Conservation (phyloP, 2,797 vertebrate species). For the Cichlasoma orientale region DNA sequence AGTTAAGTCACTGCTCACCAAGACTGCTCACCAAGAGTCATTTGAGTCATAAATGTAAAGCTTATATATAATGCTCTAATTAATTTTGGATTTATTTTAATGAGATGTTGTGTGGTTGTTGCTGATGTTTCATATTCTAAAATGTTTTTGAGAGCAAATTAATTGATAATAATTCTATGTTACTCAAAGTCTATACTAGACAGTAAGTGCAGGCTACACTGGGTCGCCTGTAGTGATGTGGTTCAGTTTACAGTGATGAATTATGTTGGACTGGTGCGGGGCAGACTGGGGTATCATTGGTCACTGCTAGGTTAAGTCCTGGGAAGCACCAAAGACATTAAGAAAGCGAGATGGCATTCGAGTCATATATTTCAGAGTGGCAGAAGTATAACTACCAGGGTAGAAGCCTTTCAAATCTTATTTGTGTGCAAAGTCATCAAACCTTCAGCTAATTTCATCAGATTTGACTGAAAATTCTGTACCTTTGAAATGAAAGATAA, state of each 20-base stretch:
- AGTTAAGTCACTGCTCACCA: too few species aligned
- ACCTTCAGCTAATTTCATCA: background rate
- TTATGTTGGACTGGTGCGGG: background rate
- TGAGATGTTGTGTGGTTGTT: background rate
- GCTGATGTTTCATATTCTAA: background rate
- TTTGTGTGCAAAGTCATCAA: background rate
- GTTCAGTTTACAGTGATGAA: background rate
- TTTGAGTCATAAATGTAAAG: background rate
- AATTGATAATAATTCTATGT: background rate
- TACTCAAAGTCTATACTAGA: background rate
- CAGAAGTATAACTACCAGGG: background rate
- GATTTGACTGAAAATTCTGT: background rate
- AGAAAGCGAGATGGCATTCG: fast-evolving
- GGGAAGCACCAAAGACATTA: background rate
- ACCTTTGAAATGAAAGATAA: background rate
- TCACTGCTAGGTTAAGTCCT: background rate
- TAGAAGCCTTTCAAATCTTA: fast-evolving
- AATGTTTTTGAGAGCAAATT: background rate
- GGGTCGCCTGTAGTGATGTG: background rate
- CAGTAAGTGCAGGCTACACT: background rate
- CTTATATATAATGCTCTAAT: background rate
- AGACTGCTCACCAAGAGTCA: background rate
- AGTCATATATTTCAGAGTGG: too few species aligned
- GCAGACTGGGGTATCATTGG: background rate
- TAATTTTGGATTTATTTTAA: background rate